Percentiles rank a stretch among this genome's conserved stretches.
Evolutionary conservation across 1,140 invertebrate species (phyloP).

Genomic region (Heliconius hermathena): DNA sequence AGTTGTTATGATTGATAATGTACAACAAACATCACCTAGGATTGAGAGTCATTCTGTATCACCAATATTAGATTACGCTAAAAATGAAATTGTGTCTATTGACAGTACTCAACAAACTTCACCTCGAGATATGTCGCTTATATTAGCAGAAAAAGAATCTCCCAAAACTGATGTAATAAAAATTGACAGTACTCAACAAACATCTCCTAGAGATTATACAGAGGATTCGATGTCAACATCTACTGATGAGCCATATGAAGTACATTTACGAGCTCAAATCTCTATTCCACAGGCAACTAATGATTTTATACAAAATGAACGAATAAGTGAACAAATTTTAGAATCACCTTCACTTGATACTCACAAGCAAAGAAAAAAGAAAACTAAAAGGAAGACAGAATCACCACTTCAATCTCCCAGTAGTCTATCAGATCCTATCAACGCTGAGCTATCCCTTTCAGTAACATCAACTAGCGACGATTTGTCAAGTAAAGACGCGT

Average conservation of each 20-base stretch:
- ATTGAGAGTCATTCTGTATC: conserved; percentile 19
- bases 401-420: conserved; percentile 66
- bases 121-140: conserved; percentile 56
- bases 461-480: conserved; percentile 75
- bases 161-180: conserved; percentile 54
- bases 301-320: conserved; percentile 69
- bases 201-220: conserved; percentile 76
- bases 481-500: conserved; percentile 67
- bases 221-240: conserved; percentile 76
- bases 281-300: conserved; percentile 80
- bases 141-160: conserved; percentile 58
- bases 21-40: conserved; percentile 47
- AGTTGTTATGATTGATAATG: conserved; percentile 31
- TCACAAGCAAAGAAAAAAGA: conserved; percentile 72
- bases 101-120: conserved; percentile 64
- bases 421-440: conserved; percentile 80
- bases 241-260: conserved; percentile 84
- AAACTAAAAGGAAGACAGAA: conserved; percentile 72
- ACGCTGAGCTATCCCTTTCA: conserved; percentile 74
- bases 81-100: conserved; percentile 43
- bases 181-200: conserved; percentile 78
- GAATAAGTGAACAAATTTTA: conserved; percentile 49
- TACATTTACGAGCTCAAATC: conserved; percentile 84
- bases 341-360: conserved; percentile 63
- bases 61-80: conserved; percentile 30